Base-by-base conservation (phyloP, 2,888 invertebrate genomes). In the Stenodema calcarata region DNA sequence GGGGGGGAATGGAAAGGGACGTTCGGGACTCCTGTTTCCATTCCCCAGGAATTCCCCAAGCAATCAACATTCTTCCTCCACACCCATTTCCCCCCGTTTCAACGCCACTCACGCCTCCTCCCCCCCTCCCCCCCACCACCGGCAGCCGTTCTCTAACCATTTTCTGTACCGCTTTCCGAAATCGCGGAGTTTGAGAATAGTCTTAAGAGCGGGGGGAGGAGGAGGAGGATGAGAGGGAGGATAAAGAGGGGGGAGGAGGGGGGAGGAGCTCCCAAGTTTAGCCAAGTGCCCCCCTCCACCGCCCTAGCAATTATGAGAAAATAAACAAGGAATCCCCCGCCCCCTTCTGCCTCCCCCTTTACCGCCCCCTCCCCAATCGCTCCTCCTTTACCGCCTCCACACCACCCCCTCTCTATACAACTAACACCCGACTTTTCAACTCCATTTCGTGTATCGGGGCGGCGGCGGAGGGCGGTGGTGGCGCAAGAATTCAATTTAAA, bases 401-500 rank as follows among this genome's bases (percentile, higher is more conserved):
- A 47, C 23, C 47, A 54, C 54, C 18, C 80, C 18, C 80, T 12
- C 82, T 30, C 81, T 30, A 50, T 69, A 30, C n/a, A 69, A 69
- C 82, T 69, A 35, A 35, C 69, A 4, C 69, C 35, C 62, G 41
- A 82, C 82, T 44, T 41, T 35, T 35, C 35, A 35, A 35, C 35
- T 35, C 35, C 35, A 35, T 35, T 35, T 35, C 35, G 35, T 35
- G 35, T 35, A 7, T 7, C 35, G 35, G 35, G 35, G 35, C 7
- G 35, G 35, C 2, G 6, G 23, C 23, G 62, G 23, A 18, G n/a
- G 50, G 50, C 1, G 50, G 16, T 1, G 50, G 50, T 1, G 23
- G 62, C 62, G 30, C 75, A 84, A 84, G 84, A 84, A 84, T 84
- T 84, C 84, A 84, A 84, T 84, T 84, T 84, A 84, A 84, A 84